These are phyloP conservation scores for Pimephales promelas DNA, from an alignment of 2,113 vertebrate species.

Conservation along the genomic window DNA sequence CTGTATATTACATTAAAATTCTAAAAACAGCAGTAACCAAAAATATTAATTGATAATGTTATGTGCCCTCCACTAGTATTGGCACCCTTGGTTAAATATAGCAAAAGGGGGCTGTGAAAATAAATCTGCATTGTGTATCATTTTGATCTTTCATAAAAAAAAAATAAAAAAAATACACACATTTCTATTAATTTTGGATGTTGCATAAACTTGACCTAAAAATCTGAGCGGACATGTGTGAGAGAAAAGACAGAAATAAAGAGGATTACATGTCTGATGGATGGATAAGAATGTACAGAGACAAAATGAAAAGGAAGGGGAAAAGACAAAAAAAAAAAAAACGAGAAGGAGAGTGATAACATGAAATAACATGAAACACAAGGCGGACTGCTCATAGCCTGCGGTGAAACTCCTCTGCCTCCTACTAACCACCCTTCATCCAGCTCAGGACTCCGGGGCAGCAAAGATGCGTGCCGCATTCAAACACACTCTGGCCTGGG, in stretches of 20 bases:
- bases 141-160: too few relatives aligned
- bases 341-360: not conserved
- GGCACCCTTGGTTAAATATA: too few relatives aligned
- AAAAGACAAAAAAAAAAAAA: not conserved
- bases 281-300: not conserved
- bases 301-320: conserved; percentile 16
- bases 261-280: conserved; percentile 28
- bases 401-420: conserved; percentile 28
- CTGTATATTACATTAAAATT: too few relatives aligned
- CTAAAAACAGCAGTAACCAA: too few relatives aligned
- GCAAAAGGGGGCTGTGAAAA: too few relatives aligned
- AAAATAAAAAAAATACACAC: too few relatives aligned
- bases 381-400: conserved; percentile 9
- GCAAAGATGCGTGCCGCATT: conserved; percentile 14
- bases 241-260: not conserved
- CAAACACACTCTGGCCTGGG: conserved; percentile 25
- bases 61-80: too few relatives aligned
- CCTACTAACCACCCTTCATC: conserved; percentile 31
- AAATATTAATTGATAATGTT: too few relatives aligned
- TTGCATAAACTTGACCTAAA: not conserved
- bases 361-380: conserved; percentile 18
- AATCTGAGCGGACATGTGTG: not conserved
- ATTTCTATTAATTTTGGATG: not conserved
- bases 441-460: conserved; percentile 34
- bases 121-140: too few relatives aligned